Base-by-base conservation (phyloP, 2,797 vertebrate genomes). In the Microctenopoma steveboyesi region DNA sequence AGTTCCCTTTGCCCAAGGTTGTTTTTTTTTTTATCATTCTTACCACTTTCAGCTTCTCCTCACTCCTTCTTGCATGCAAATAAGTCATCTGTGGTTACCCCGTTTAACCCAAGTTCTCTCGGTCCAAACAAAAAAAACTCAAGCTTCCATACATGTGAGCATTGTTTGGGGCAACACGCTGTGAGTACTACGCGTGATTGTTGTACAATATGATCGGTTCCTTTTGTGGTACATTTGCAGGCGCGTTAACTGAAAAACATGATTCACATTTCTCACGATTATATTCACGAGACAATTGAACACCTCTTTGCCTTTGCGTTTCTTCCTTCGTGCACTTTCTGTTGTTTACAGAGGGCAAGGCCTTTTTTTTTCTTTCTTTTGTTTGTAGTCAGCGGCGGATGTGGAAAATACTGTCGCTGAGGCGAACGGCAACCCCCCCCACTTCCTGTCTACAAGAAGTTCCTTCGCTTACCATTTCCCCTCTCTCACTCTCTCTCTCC, bases 361-460 rank as follows among this genome's bases (percentile, higher is more conserved):
- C 43, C 78, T 72, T 73, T 75, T 81, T 75, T 74, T 75, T 61
- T 49, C 46, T 71, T 22, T 88, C 68, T 86, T 89, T 89, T 91
- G 87, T 92, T 90, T 91, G 91, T 92, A 91, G 86, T 91, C 86
- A 87, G 81, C 83, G 86, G 86, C 89, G 92, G 92, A 94, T 87
- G 86, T 94, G 92, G 93, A 94, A 95, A 95, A 94, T 94, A 93
- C 91, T 93, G 92, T 89, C 85, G 90, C 88, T 86, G 87, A 93
- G 84, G 91, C 88, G 86, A 91, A 88, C 83, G 87, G 88, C 91
- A 90, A 78, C 86, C 88, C 93, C 86, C 93, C 90, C 89, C 90
- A 94, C 96, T 97, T 98, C 96, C 95, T 97, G 95, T 96, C 95
- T 95, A 88, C 93, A 85, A 84, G 95, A 94, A 87, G 82, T 97